Evolutionary conservation across 2,113 vertebrate species (phyloP), one percentile per base, ranked within the genome.

Genomic region (Ibidorhyncha struthersii): DNA sequence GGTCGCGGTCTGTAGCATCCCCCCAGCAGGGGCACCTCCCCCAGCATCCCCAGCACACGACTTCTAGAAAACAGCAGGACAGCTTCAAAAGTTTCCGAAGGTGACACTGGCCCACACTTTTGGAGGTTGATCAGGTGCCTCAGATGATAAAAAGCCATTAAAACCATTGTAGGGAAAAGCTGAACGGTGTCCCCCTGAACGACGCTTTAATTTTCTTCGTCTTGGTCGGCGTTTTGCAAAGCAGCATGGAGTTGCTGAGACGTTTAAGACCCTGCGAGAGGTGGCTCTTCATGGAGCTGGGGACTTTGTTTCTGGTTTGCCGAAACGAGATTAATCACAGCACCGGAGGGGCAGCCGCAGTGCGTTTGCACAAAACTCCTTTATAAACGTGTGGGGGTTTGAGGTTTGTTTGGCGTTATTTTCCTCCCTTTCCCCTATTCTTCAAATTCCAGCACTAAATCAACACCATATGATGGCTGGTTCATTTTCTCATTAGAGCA

Each of bases 331-430:
- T 26, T 8, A 41, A 45, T 8, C 30, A 62, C 69, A 81, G 86
- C 52, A 80, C 2, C 0, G 10, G 20, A 12, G 0, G 0, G 50
- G 38, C 34, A 0, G 0, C 1, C 4, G 43, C 82, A 58, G 79
- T 0, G 0, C 15, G 66, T 76, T 72, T 59, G 61, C 88, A 96
- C 82, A 96, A 65, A 90, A 45, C 0, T 7, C 49, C 82, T 63
- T 47, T 15, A 76, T 32, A 85, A 79, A 71, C 43, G 52, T 7
- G 1, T 19, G 61, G 61, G 82, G 29, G 55, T 2, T 30, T 88
- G 85, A 72, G 89, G 67, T 53, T 90, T 72, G n/a, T 14, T 85
- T 65, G 71, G 66, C 11, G 8, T 59, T 87, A 26, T 92, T 93
- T 95, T 58, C 82, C 58, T 77, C 49, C 34, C 52, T 79, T 80